These are phyloP conservation scores for Nesoenas mayeri DNA, from an alignment of 2,113 vertebrate genomes.

Conservation along the genomic window DNA sequence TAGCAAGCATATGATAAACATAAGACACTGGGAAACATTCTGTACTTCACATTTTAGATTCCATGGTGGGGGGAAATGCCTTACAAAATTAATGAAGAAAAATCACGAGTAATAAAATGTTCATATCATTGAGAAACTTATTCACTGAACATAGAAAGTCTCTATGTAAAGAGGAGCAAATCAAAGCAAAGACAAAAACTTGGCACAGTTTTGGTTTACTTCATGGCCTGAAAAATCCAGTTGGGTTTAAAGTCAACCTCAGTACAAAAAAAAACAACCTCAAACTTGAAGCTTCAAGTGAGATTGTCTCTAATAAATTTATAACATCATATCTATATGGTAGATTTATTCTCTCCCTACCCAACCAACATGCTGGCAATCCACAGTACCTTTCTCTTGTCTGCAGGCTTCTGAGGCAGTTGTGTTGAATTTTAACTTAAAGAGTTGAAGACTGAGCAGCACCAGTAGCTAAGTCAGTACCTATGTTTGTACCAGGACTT, in stretches of 20 bases:
- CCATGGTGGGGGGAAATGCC: fast-evolving
- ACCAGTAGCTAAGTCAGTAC: not conserved
- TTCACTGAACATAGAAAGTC: not conserved
- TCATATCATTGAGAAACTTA: not conserved
- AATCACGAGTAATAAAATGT: not conserved
- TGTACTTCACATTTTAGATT: not conserved
- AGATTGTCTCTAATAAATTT: not conserved
- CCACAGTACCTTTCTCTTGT: conserved; percentile 18
- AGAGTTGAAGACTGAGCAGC: not conserved
- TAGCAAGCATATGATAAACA: not conserved
- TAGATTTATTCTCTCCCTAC: not conserved
- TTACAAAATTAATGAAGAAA: not conserved
- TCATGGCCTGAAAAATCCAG: not conserved
- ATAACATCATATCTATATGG: not conserved
- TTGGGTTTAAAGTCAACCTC: not conserved
- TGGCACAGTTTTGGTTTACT: not conserved
- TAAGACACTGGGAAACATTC: not conserved
- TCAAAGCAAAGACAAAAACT: not conserved
- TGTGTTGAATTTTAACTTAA: not conserved
- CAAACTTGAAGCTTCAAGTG: not conserved
- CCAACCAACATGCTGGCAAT: not conserved
- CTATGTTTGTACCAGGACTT: not conserved
- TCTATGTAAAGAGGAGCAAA: not conserved
- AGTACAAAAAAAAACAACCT: not conserved
- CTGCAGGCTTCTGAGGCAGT: not conserved